These are phyloP conservation scores for Operophtera brumata DNA, from an alignment of 2,888 invertebrate species.

Conservation along the genomic window DNA sequence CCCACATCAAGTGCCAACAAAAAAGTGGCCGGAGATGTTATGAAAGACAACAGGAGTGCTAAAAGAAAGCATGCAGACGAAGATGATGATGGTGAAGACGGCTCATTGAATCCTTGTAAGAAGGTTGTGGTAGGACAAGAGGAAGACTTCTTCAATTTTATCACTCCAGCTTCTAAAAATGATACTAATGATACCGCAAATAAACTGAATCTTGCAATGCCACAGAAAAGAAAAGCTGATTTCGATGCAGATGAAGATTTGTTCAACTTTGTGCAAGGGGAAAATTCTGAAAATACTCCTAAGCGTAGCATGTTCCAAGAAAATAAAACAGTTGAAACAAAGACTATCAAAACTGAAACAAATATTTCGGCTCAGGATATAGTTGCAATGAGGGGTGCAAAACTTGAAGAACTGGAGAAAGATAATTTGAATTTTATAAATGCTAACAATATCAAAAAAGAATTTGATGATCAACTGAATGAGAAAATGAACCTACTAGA, in stretches of 20 bases:
- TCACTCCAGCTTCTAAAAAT: conserved; percentile 39
- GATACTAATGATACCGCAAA: conserved; percentile 38
- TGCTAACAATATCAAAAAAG: conserved; percentile 48
- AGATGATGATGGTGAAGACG: no score
- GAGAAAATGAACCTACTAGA: conserved; percentile 59
- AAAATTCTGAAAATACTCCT: conserved; percentile 33
- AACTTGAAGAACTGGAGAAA: conserved; percentile 61
- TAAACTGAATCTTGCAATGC: conserved; percentile 60
- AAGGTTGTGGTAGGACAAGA: conserved; percentile 53
- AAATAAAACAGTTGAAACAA: conserved; percentile 14
- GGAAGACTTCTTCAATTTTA: conserved; percentile 64
- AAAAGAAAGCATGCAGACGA: conserved; percentile 52
- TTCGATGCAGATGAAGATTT: conserved; percentile 57
- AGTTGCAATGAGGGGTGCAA: conserved; percentile 58
- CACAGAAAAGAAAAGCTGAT: conserved; percentile 59
- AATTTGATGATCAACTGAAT: conserved; percentile 56
- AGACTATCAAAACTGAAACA: conserved; percentile 22
- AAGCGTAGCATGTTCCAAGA: conserved; percentile 43
- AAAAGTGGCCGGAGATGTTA: conserved; percentile 49
- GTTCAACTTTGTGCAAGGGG: conserved; percentile 65
- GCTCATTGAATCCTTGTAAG: conserved; percentile 49
- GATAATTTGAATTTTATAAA: conserved; percentile 41
- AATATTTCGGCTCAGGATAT: conserved; percentile 45
- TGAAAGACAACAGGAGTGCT: conserved; percentile 37
- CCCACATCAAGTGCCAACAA: conserved; percentile 48